These are phyloP conservation scores for Tragulus kanchil DNA, from an alignment of 2,113 vertebrate species.

Conservation along the genomic window DNA sequence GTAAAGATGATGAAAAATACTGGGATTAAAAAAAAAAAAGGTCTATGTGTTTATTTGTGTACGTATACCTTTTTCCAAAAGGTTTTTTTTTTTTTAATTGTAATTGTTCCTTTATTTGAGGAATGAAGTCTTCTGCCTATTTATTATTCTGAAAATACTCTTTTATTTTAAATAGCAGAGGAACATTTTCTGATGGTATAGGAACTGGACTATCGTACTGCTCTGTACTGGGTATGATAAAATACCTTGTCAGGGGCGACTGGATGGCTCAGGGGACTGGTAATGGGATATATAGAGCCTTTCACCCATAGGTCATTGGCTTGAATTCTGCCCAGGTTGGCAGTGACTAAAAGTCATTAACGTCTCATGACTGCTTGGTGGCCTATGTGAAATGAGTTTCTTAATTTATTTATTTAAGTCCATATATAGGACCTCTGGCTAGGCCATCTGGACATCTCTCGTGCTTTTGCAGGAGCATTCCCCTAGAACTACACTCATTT, in stretches of 20 bases:
- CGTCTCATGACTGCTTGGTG: conserved; percentile 79
- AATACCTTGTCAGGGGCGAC: conserved; percentile 76
- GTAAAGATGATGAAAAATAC: conserved; percentile 53
- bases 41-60: not conserved
- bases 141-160: conserved; percentile 51
- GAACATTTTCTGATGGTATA: conserved; percentile 37
- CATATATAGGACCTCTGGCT: conserved; percentile 59
- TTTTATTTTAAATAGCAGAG: conserved; percentile 67
- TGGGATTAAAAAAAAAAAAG: not conserved
- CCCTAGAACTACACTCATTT: conserved; percentile 64
- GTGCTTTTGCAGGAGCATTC: conserved; percentile 48
- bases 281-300: conserved; percentile 80
- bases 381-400: conserved; percentile 80
- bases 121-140: not conserved
- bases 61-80: conserved; percentile 15
- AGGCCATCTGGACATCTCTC: conserved; percentile 49
- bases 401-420: conserved; percentile 82
- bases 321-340: conserved; percentile 84
- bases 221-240: conserved; percentile 68
- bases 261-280: conserved; percentile 77
- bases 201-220: conserved; percentile 51
- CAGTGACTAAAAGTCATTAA: conserved; percentile 84
- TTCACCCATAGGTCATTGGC: conserved; percentile 79
- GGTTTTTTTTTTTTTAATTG: not conserved
- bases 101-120: conserved; percentile 51